These are phyloP conservation scores for Ciona savignyi DNA, from an alignment of 23 tunicate genomes.

Conservation along the genomic window DNA sequence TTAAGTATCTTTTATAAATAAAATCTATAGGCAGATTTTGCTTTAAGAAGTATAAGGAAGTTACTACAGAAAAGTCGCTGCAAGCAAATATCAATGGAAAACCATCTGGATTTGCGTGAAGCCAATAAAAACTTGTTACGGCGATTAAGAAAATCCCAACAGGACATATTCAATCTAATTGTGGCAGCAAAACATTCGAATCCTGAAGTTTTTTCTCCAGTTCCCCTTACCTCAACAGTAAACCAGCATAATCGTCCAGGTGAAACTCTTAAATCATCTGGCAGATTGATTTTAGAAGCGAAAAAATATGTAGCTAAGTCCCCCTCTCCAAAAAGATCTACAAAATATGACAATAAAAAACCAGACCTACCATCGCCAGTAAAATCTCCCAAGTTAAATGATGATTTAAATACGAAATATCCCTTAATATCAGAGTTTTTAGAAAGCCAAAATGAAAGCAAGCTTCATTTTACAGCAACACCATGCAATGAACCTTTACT, in stretches of 20 bases:
- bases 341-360: neutral
- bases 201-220: conserved; percentile 5
- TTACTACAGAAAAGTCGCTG: too few relatives aligned
- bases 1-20: too few relatives aligned
- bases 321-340: neutral
- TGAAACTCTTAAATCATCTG: neutral
- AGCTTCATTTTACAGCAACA: neutral
- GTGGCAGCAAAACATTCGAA: conserved; percentile 46
- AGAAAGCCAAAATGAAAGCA: neutral
- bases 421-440: neutral
- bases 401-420: neutral
- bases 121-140: conserved; percentile 25
- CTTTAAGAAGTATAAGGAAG: too few relatives aligned
- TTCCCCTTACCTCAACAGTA: conserved; percentile 40
- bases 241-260: neutral
- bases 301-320: conserved; percentile 1
- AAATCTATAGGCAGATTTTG: too few relatives aligned
- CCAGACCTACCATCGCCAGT: too few relatives aligned
- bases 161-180: conserved; percentile 23
- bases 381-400: too few relatives aligned
- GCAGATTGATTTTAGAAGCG: conserved; percentile 3
- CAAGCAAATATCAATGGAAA: too few relatives aligned
- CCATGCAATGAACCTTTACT: neutral
- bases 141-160: conserved; percentile 21
- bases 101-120: conserved; percentile 21